Percentiles rank a stretch among this genome's conserved stretches.
Evolutionary conservation across 2,113 vertebrate genomes (phyloP).

Genomic region (Apeltes quadracus): DNA sequence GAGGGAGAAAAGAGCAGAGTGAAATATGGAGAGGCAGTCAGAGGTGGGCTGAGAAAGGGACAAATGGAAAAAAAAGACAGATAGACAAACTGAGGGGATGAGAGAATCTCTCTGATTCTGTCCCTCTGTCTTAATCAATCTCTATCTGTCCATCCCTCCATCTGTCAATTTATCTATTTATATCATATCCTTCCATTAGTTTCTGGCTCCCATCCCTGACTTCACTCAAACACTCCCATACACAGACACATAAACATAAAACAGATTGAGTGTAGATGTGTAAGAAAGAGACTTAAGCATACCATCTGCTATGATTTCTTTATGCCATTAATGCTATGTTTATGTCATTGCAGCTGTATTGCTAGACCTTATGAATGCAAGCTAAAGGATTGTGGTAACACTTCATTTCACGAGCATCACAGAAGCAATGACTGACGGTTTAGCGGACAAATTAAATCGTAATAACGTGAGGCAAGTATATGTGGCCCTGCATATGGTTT

Average conservation of each 20-base stretch:
- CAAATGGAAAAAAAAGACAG: conserved; percentile 35
- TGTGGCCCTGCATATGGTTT: no score
- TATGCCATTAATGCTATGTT: neutral
- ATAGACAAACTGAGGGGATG: conserved; percentile 19
- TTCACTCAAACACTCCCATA: conserved; percentile 9
- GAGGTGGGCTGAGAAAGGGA: conserved; percentile 20
- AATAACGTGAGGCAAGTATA: neutral
- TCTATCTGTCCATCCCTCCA: conserved; percentile 45
- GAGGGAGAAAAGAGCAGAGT: conserved; percentile 30
- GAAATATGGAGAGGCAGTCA: conserved; percentile 42
- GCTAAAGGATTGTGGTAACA: neutral
- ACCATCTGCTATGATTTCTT: neutral
- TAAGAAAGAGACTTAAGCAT: neutral
- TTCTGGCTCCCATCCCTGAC: conserved; percentile 9
- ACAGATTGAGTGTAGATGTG: neutral
- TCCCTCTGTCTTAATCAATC: conserved; percentile 36
- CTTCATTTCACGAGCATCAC: neutral
- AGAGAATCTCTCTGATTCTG: conserved; percentile 23
- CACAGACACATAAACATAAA: neutral
- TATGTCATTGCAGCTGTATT: neutral
- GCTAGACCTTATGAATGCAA: neutral
- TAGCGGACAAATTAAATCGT: neutral
- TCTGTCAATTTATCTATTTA: conserved; percentile 45
- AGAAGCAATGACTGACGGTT: neutral
- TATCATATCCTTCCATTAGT: conserved; percentile 47